Conservation (phyloP, 2,113 vertebrate species). For the Illadopsis cleaveri region DNA sequence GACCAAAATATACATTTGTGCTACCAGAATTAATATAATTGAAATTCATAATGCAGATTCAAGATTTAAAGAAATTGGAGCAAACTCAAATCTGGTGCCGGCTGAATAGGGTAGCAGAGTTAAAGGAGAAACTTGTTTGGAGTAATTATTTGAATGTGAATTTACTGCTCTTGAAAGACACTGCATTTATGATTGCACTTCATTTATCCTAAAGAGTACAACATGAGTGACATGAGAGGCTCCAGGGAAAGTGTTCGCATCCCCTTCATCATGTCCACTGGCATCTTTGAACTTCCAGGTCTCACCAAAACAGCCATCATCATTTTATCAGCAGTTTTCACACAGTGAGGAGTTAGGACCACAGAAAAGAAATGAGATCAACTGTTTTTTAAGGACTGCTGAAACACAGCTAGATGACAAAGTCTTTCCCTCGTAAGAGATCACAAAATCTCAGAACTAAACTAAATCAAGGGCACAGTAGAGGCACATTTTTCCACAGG, state of each 20-base stretch:
- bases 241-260: neutral
- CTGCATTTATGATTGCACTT: neutral
- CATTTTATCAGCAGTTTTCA: neutral
- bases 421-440: neutral
- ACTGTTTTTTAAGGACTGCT: neutral
- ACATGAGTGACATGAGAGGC: neutral
- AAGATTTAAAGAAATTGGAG: neutral
- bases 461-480: neutral
- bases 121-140: neutral
- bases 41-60: neutral
- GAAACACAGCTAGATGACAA: neutral
- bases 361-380: neutral
- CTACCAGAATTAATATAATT: neutral
- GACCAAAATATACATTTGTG: neutral
- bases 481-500: neutral
- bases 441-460: neutral
- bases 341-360: neutral
- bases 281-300: neutral
- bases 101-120: neutral
- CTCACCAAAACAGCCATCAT: neutral
- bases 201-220: neutral
- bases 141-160: neutral
- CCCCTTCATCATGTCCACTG: neutral
- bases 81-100: neutral
- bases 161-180: neutral